Base-by-base conservation (phyloP, 1,140 invertebrate genomes). In the Hestina assimilis region DNA sequence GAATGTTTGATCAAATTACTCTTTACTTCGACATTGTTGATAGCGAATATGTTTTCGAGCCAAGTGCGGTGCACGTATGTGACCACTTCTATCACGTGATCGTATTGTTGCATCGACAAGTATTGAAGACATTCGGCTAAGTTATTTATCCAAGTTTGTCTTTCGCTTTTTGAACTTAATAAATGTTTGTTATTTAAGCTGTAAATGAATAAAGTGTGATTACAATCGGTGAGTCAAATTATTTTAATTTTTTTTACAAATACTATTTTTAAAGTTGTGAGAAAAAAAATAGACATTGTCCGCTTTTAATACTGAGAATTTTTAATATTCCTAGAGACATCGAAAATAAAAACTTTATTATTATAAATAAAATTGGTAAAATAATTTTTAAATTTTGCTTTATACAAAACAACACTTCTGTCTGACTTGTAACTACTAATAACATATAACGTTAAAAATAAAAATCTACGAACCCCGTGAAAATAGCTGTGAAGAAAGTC, bases 151-250 rank as follows among this genome's bases (percentile, higher is more conserved):
- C 79, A 85, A 0, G 59, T 21, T 47, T 79, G 72, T 3, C 79
- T 65, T 47, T 85, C 79, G 47, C 66, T 79, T 52, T 75, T 81
- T 0, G 73, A 80, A 14, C 42, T 72, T 8, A 75, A 33, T n/a
- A 79, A 51, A 4, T 35, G 68, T 61, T 76, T 83, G 42, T 66
- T 66, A 20, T 72, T 59, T 12, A 83, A 54, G 11, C 82, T 85
- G 66, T n/a, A 63, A 69, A 42, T 12, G 40, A 38, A 17, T 17
- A 1, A 3, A 31, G 0, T 2, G 1, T n/a, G 3, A 35, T 15
- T 6, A 15, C 1, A 15, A 35, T 0, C 33, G 5, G 33, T 19
- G 12, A 17, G 7, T 12, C 8, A 2, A 28, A 28, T 2, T 7
- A 9, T 9, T 28, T 28, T 28, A 28, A 28, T n/a, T 4, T 28